Conservation (phyloP, 2,888 invertebrate genomes). For the Drosophila mercatorum region DNA sequence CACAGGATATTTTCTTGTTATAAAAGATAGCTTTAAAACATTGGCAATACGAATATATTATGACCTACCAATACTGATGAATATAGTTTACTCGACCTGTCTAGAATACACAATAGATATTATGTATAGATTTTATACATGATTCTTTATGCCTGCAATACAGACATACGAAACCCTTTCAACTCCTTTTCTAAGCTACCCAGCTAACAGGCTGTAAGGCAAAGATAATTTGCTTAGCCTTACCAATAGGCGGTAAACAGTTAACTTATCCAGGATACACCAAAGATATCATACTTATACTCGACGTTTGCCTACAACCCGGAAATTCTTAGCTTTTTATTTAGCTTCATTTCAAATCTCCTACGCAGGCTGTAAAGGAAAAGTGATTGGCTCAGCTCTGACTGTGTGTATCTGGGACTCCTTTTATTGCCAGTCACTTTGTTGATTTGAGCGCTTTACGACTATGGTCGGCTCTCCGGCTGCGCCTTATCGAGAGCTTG, state of each 20-base stretch:
- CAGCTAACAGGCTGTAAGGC: no score
- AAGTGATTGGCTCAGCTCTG: conserved; percentile 4
- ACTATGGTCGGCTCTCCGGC: conserved; percentile 15
- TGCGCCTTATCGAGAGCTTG: conserved; percentile 36
- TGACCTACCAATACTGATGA: no score
- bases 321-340: background rate
- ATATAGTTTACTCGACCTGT: no score
- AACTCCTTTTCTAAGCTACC: no score
- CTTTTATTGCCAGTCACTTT: conserved; percentile 55
- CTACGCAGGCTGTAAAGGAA: background rate
- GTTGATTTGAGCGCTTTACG: conserved; percentile 45
- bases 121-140: background rate
- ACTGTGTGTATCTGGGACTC: conserved; percentile 33
- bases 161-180: no score
- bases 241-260: background rate
- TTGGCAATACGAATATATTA: no score
- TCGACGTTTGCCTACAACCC: background rate
- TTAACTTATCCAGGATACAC: background rate
- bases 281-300: background rate
- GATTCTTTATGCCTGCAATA: no score
- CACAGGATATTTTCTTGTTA: background rate
- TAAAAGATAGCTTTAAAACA: no score
- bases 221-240: no score
- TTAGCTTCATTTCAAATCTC: background rate
- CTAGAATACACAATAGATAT: background rate